These are phyloP conservation scores for Gastrophysa polygoni DNA, from an alignment of 2,888 invertebrate species.

Conservation along the genomic window DNA sequence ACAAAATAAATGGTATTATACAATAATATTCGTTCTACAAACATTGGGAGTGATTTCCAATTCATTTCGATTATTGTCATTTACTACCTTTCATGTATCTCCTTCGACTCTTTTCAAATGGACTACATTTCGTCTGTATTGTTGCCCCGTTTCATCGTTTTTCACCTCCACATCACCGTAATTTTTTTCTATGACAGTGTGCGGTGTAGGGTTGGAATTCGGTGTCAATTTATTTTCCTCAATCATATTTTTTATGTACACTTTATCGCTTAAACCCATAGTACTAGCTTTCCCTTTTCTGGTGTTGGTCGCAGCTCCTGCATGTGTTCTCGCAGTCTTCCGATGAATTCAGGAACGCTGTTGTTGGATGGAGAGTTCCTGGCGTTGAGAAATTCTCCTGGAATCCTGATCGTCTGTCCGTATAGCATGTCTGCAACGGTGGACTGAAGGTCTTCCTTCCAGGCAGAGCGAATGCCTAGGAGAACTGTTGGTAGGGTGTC, in stretches of 20 bases:
- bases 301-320: too few species aligned
- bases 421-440: too few species aligned
- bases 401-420: too few species aligned
- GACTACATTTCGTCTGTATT: constrained; percentile 18
- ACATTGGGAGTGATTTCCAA: neutral
- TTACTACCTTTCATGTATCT: constrained; percentile 17
- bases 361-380: too few species aligned
- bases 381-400: too few species aligned
- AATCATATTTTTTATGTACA: constrained; percentile 21
- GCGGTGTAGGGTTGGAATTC: constrained; percentile 15
- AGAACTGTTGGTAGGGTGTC: too few species aligned
- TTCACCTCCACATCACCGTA: constrained; percentile 21
- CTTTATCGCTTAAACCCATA: constrained; percentile 15
- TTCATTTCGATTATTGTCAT: neutral
- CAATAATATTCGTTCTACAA: too few species aligned
- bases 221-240: constrained; percentile 24
- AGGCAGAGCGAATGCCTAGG: too few species aligned
- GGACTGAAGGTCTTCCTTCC: too few species aligned
- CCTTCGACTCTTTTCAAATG: constrained; percentile 27
- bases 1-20: too few species aligned
- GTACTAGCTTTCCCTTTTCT: constrained; percentile 1
- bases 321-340: too few species aligned
- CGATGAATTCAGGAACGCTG: too few species aligned
- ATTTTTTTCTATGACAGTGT: constrained; percentile 20
- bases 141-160: constrained; percentile 20